phyloP scores from a whole-genome alignment of 2,113 vertebrate genomes.

The Oreotrochilus melanogaster region DNA sequence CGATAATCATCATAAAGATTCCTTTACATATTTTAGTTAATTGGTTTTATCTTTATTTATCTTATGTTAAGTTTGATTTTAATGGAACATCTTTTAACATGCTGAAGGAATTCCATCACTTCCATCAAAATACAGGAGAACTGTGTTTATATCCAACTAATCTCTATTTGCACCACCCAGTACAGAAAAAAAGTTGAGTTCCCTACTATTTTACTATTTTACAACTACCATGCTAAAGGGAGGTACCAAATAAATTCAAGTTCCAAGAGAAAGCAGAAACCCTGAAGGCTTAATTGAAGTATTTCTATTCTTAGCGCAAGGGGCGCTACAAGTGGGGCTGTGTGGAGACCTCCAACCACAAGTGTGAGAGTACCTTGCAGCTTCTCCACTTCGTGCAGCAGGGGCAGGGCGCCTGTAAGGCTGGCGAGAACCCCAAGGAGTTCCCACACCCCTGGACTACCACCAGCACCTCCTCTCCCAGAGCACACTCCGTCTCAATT shows the following conservation, averaged over 20 bases:
- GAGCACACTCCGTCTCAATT: too few species aligned
- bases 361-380: constrained; percentile 90
- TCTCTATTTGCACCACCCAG: not conserved
- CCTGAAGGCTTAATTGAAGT: not conserved
- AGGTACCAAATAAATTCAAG: not conserved
- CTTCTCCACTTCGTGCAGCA: constrained; percentile 92
- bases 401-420: constrained; percentile 83
- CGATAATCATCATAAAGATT: not conserved
- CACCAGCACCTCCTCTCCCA: constrained; percentile 63
- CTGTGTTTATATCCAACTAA: not conserved
- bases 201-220: not conserved
- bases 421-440: constrained; percentile 81
- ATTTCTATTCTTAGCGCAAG: constrained; percentile 77
- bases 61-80: not conserved
- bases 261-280: not conserved
- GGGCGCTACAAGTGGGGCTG: constrained; percentile 89
- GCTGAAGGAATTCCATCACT: not conserved
- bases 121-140: not conserved
- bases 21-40: not conserved
- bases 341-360: constrained; percentile 89
- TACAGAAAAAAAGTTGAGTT: not conserved
- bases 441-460: constrained; percentile 73
- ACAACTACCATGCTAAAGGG: not conserved
- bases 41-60: not conserved
- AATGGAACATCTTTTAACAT: not conserved